Evolutionary conservation across 2,888 invertebrate genomes (phyloP).

Genomic region (Drosophila pseudotalamancana): DNA sequence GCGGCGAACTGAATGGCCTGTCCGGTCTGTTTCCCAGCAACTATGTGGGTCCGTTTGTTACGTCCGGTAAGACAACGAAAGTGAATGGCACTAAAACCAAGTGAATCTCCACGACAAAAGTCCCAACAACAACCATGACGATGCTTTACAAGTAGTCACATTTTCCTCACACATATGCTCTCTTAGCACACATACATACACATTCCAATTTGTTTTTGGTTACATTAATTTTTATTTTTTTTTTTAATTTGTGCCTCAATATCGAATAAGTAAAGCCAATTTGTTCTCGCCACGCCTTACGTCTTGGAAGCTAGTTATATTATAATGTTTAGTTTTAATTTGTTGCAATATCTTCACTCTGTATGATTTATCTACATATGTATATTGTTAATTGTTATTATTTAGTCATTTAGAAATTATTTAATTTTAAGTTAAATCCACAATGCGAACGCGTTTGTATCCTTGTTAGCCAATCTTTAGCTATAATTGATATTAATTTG

Average conservation of each 20-base stretch:
- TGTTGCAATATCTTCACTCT: conserved; percentile 65
- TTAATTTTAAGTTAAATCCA: conserved; percentile 54
- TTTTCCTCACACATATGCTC: conserved; percentile 26
- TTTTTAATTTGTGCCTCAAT: conserved; percentile 12
- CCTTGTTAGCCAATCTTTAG: conserved; percentile 63
- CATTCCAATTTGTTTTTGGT: conserved; percentile 40
- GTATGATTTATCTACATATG: conserved; percentile 31
- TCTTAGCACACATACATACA: conserved; percentile 13
- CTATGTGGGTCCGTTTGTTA: conserved; percentile 91
- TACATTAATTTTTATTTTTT: conserved; percentile 3
- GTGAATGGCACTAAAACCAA: conserved; percentile 78
- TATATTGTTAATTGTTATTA: conserved; percentile 71
- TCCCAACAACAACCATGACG: conserved; percentile 48
- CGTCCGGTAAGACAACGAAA: conserved; percentile 84
- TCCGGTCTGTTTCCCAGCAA: conserved; percentile 98
- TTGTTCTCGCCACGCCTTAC: conserved; percentile 48
- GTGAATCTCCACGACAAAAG: conserved; percentile 54
- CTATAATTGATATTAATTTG: conserved; percentile 57
- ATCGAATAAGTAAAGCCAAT: conserved; percentile 65
- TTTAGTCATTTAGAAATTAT: conserved; percentile 66
- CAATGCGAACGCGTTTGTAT: conserved; percentile 23
- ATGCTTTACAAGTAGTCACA: conserved; percentile 39
- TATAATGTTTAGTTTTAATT: conserved; percentile 50
- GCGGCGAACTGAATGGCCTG: conserved; percentile 95
- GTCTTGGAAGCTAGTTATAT: conserved; percentile 17